phyloP scores from a whole-genome alignment of 2,797 vertebrate species.

The Lycodopsis pacificus region DNA sequence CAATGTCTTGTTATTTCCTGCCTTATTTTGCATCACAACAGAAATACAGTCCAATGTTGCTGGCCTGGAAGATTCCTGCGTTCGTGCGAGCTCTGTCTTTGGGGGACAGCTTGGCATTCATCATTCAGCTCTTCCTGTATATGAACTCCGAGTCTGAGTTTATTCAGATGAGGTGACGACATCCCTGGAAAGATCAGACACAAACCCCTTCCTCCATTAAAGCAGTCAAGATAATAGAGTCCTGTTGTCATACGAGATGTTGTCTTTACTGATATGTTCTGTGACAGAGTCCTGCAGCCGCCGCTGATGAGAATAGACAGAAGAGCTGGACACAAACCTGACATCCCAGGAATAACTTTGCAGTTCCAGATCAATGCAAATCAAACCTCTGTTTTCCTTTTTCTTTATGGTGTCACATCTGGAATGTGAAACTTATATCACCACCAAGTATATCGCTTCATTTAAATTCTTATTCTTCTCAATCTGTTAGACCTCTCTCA shows the following conservation, averaged over 20 bases:
- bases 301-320: conserved; percentile 29
- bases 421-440: not conserved
- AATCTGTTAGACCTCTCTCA: not conserved
- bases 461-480: not conserved
- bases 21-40: conserved; percentile 23
- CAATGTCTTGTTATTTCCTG: conserved; percentile 33
- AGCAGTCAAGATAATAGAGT: conserved; percentile 27
- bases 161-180: conserved; percentile 44
- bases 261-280: conserved; percentile 11
- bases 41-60: conserved; percentile 31
- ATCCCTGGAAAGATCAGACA: conserved; percentile 49
- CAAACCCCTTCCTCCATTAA: conserved; percentile 21
- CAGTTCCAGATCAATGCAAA: conserved; percentile 16
- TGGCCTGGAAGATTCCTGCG: conserved; percentile 32
- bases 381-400: not conserved
- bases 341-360: conserved; percentile 15
- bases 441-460: not conserved
- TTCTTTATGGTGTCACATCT: not conserved
- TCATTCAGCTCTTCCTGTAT: conserved; percentile 59
- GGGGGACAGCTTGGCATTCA: conserved; percentile 54
- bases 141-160: conserved; percentile 29
- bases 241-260: conserved; percentile 37
- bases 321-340: conserved; percentile 18
- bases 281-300: conserved; percentile 30
- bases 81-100: conserved; percentile 47